Evolutionary conservation across 2,797 vertebrate genomes (phyloP).

Genomic region (Peromyscus aztecus): DNA sequence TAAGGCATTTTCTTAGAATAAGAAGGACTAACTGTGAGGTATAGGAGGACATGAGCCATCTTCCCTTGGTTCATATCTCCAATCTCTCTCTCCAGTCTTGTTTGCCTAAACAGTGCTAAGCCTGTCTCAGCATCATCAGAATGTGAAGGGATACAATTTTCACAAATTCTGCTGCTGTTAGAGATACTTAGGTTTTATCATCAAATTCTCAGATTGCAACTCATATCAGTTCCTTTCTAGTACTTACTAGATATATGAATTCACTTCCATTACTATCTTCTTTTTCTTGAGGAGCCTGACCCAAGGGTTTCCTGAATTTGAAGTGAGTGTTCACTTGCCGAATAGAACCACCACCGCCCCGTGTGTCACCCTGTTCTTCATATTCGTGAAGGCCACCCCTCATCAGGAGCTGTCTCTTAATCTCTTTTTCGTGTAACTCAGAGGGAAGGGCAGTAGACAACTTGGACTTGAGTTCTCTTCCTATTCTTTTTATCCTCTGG

Average conservation of each 20-base stretch:
- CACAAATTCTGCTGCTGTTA: not conserved
- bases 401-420: not conserved
- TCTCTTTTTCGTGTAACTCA: not conserved
- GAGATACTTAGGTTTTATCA: not conserved
- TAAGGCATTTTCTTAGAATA: not conserved
- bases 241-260: not conserved
- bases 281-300: not conserved
- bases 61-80: not conserved
- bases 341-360: not conserved
- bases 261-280: not conserved
- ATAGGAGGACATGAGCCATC: not conserved
- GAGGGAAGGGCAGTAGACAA: not conserved
- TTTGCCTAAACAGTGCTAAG: not conserved
- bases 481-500: not conserved
- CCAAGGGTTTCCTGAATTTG: fast-evolving
- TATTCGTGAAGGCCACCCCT: not conserved
- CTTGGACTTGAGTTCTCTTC: too few species aligned
- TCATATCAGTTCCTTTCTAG: not conserved
- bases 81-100: not conserved
- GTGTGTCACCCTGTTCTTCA: not conserved
- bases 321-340: not conserved
- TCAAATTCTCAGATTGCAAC: not conserved
- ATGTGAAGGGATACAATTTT: not conserved
- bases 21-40: too few species aligned
- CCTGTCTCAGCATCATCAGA: not conserved